Percentiles rank a stretch among this genome's conserved stretches.
These are phyloP conservation scores for Stenopsyche tienmushanensis DNA, from an alignment of 1,140 invertebrate genomes.

Conservation along the genomic window DNA sequence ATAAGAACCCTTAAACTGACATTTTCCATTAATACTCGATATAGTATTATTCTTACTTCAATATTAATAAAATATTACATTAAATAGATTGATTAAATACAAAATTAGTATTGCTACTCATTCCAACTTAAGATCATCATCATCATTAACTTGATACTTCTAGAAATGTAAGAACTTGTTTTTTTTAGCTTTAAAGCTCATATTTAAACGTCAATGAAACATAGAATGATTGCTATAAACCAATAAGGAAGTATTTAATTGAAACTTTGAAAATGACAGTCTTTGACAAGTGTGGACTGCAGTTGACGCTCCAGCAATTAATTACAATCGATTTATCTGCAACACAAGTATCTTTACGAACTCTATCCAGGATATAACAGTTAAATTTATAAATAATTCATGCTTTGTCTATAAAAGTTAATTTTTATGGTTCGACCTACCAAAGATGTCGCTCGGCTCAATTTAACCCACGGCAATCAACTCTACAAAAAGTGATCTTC, in stretches of 20 bases:
- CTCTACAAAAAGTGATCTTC: neutral
- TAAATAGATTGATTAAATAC: neutral
- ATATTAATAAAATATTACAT: neutral
- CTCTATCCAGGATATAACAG: neutral
- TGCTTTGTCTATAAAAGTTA: neutral
- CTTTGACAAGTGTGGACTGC: neutral
- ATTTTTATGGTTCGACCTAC: slow-evolving; percentile 9
- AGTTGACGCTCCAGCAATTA: neutral
- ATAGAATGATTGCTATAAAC: neutral
- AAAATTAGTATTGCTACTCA: neutral
- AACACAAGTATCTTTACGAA: neutral
- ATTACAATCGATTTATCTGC: slow-evolving; percentile 22
- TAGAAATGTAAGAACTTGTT: neutral
- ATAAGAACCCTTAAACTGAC: no score
- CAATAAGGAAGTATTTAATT: neutral
- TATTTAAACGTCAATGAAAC: neutral
- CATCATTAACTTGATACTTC: neutral
- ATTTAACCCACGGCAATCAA: neutral
- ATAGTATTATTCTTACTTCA: neutral
- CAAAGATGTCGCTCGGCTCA: neutral
- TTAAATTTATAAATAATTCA: slow-evolving; percentile 21
- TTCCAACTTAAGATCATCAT: neutral
- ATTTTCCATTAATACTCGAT: neutral
- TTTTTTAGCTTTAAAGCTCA: neutral
- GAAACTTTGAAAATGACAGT: neutral